Percentiles rank a stretch among this genome's conserved stretches.
These are phyloP conservation scores for Orchesella flavescens DNA, from an alignment of 2,888 invertebrate species.

Conservation along the genomic window DNA sequence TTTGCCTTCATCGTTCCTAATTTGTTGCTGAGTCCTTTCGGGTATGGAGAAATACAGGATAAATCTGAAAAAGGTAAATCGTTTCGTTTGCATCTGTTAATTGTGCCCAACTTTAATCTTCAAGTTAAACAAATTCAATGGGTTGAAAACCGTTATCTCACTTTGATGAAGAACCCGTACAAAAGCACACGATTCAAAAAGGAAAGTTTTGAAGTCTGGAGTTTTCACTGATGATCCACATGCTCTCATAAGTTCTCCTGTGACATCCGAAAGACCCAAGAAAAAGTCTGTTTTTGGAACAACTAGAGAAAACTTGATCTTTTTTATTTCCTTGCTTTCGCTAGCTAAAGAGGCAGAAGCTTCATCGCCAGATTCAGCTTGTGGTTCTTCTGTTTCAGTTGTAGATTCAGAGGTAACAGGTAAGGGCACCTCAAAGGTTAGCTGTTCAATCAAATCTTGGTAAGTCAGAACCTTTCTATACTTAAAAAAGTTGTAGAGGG, in stretches of 20 bases:
- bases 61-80: too few relatives aligned
- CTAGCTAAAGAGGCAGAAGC: too few relatives aligned
- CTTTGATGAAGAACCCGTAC: constrained; percentile 4
- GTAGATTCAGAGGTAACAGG: background rate
- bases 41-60: background rate
- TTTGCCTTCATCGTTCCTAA: constrained; percentile 13
- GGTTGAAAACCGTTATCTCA: too few relatives aligned
- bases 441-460: constrained; percentile 11
- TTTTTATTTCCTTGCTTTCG: constrained; percentile 67
- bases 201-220: constrained; percentile 1
- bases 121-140: too few relatives aligned
- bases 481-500: constrained; percentile 30
- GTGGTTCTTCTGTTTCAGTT: background rate
- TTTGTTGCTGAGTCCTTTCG: constrained; percentile 20
- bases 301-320: constrained; percentile 60
- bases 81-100: too few relatives aligned
- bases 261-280: constrained; percentile 88
- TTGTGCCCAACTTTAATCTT: too few relatives aligned
- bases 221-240: constrained; percentile 79
- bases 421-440: constrained; percentile 5
- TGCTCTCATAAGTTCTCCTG: constrained; percentile 92
- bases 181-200: constrained; percentile 25
- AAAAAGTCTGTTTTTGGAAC: constrained; percentile 79
- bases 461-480: constrained; percentile 26
- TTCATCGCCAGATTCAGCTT: background rate